Evolutionary conservation across 2,888 invertebrate species (phyloP).

Genomic region (Morpho achilles): DNA sequence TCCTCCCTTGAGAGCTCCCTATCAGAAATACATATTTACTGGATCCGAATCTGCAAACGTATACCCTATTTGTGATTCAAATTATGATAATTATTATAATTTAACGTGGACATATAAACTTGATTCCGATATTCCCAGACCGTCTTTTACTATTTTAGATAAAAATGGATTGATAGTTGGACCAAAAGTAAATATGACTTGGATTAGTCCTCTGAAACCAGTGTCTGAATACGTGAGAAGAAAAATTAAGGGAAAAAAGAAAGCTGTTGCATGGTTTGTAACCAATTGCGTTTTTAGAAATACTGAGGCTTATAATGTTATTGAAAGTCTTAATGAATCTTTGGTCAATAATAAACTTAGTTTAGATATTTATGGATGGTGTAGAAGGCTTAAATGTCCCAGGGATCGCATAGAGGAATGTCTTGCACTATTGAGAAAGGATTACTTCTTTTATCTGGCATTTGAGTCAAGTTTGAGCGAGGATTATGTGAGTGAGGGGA

Average conservation of each 20-base stretch:
- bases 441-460: slow-evolving; percentile 63
- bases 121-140: slow-evolving; percentile 52
- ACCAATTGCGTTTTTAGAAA: slow-evolving; percentile 47
- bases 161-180: slow-evolving; percentile 46
- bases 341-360: slow-evolving; percentile 40
- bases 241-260: slow-evolving; percentile 45
- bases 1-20: slow-evolving; percentile 42
- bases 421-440: slow-evolving; percentile 40
- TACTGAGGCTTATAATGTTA: slow-evolving; percentile 30
- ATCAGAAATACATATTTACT: slow-evolving; percentile 73
- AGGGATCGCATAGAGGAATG: slow-evolving; percentile 47
- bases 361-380: slow-evolving; percentile 57
- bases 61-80: slow-evolving; percentile 44
- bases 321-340: slow-evolving; percentile 34
- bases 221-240: slow-evolving; percentile 36
- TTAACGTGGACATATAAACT: slow-evolving; percentile 59
- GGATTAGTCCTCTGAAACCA: slow-evolving; percentile 41
- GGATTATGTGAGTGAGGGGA: slow-evolving; percentile 62
- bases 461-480: slow-evolving; percentile 56
- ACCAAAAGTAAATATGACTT: slow-evolving; percentile 54
- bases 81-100: slow-evolving; percentile 52
- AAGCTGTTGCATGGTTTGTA: slow-evolving; percentile 60
- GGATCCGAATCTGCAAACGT: slow-evolving; percentile 48
- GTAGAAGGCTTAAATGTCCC: slow-evolving; percentile 49
- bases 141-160: slow-evolving; percentile 44